Evolutionary conservation across 1,140 invertebrate species (phyloP).

Genomic region (Andricus grossulariae): DNA sequence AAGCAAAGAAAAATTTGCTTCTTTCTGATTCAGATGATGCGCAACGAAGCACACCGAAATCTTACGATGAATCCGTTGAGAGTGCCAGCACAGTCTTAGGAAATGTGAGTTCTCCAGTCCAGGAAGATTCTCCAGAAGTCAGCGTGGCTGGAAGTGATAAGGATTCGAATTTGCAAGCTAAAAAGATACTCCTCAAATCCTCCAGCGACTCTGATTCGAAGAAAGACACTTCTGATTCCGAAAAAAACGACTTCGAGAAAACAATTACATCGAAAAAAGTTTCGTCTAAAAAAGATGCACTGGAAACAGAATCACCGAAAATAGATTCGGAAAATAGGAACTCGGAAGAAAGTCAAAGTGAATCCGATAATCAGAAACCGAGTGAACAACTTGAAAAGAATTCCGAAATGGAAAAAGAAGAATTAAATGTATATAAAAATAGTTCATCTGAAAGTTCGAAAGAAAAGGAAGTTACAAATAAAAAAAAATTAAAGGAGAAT

Average conservation of each 20-base stretch:
- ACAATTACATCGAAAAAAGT: not conserved
- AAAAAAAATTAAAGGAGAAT: constrained; percentile 1
- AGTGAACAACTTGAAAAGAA: not conserved
- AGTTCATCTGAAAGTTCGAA: not conserved
- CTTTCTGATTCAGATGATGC: not conserved
- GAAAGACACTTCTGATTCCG: not conserved
- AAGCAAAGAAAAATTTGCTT: not conserved
- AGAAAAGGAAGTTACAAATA: not conserved
- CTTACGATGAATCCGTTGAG: not conserved
- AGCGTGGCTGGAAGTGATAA: not conserved
- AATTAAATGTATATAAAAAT: not conserved
- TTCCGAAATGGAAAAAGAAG: not conserved
- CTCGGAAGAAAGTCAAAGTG: not conserved
- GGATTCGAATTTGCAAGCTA: not conserved
- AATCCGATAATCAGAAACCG: not conserved
- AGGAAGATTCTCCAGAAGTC: not conserved
- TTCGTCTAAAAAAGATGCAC: not conserved
- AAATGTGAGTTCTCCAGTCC: not conserved
- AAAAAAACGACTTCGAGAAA: not conserved
- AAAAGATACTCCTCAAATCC: not conserved
- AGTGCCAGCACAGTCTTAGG: not conserved
- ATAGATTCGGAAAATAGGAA: not conserved
- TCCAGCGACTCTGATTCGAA: not conserved
- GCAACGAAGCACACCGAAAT: no score
- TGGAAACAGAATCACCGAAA: constrained; percentile 12